A percentile compares a stretch with the other conserved stretches of the same genome.
phyloP scores from a whole-genome alignment of 1,140 invertebrate genomes.

The Drosophila ananassae region DNA sequence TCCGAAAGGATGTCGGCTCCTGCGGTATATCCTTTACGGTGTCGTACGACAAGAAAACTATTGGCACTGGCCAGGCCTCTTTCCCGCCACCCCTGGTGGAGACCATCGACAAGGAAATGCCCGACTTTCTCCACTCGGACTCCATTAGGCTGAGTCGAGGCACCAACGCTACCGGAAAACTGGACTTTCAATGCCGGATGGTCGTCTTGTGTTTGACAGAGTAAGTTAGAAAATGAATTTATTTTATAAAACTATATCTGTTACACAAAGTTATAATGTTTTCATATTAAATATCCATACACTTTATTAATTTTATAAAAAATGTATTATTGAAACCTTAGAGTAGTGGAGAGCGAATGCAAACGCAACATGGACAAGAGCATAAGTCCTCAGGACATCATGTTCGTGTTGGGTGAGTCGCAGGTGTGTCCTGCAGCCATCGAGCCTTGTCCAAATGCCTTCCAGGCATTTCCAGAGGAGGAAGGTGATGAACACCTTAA shows the following conservation, averaged over 20 bases:
- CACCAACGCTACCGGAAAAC: constrained; percentile 15
- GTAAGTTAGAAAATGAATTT: constrained; percentile 23
- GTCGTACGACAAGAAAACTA: background rate
- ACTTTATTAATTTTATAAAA: background rate
- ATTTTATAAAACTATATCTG: background rate
- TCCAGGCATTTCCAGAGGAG: background rate
- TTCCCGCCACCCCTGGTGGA: constrained; percentile 36
- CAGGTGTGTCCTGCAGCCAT: constrained; percentile 38
- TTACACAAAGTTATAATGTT: background rate
- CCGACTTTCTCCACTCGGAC: constrained; percentile 40
- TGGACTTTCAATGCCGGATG: constrained; percentile 48
- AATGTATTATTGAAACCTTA: background rate
- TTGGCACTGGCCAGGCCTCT: constrained; percentile 20
- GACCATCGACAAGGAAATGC: constrained; percentile 35
- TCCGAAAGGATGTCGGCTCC: constrained; percentile 17
- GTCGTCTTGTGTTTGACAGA: constrained; percentile 26
- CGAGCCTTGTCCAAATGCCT: constrained; percentile 30
- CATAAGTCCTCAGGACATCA: constrained; percentile 56
- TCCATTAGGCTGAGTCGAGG: background rate
- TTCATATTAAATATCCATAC: background rate
- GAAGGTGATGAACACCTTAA: constrained; percentile 37
- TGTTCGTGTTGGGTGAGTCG: constrained; percentile 55
- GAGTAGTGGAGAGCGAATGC: constrained; percentile 3
- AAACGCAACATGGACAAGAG: constrained; percentile 38
- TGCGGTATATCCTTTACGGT: constrained; percentile 44